These are phyloP conservation scores for Rachycentron canadum DNA, from an alignment of 2,797 vertebrate genomes.

Conservation along the genomic window DNA sequence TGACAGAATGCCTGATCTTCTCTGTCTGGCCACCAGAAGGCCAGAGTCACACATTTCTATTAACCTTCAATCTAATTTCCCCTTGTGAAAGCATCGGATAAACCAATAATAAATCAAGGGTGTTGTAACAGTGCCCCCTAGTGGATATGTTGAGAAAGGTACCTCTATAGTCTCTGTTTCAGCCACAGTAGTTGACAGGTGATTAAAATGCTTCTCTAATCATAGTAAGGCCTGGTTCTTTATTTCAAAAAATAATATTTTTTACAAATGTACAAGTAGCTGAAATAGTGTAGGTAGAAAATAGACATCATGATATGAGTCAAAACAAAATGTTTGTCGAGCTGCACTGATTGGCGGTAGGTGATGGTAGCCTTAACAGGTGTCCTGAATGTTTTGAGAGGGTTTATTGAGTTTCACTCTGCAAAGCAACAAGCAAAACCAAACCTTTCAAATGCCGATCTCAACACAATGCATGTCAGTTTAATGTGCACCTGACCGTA, in stretches of 20 bases:
- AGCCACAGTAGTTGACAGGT: neutral
- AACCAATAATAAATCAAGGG: constrained; percentile 8
- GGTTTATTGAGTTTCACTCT: constrained; percentile 39
- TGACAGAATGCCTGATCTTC: constrained; percentile 46
- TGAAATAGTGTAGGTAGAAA: too few relatives aligned
- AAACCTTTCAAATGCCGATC: constrained; percentile 54
- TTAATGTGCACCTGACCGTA: constrained; percentile 61
- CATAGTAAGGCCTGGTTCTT: neutral
- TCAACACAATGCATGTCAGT: constrained; percentile 49
- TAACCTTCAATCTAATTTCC: constrained; percentile 34
- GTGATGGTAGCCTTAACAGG: neutral
- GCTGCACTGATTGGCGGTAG: neutral
- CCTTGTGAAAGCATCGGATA: neutral
- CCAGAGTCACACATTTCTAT: constrained; percentile 35
- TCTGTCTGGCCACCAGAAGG: constrained; percentile 52
- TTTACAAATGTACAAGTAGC: constrained; percentile 6
- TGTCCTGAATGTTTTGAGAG: constrained; percentile 28
- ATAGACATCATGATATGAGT: neutral
- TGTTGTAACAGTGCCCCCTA: constrained; percentile 83
- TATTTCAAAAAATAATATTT: neutral
- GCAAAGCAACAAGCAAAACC: constrained; percentile 35
- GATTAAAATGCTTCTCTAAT: neutral
- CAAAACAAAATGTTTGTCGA: constrained; percentile 23
- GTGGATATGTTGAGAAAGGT: constrained; percentile 34
- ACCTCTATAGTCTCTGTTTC: neutral